Conservation (phyloP, 1,140 invertebrate species). For the Ceratosolen fusciceps region DNA sequence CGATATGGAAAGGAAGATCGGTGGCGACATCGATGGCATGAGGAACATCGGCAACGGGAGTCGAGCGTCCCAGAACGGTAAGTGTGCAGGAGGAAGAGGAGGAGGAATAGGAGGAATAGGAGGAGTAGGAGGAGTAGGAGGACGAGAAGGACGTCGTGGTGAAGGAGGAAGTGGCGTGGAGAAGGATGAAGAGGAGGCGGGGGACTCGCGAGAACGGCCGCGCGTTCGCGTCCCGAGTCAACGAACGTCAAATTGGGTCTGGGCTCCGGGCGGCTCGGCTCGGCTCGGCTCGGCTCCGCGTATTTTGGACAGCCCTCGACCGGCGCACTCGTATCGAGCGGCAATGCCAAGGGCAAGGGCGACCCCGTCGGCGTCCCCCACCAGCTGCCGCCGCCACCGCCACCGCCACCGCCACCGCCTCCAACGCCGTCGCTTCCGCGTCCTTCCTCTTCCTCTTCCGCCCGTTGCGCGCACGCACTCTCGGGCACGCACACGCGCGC, state of each 20-base stretch:
- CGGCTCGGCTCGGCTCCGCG: neutral
- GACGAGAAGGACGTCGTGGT: neutral
- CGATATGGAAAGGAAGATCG: no score
- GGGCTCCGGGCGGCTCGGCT: slow-evolving; percentile 25
- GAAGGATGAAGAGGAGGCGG: no score
- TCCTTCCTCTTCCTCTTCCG: slow-evolving; percentile 61
- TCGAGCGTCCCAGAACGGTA: no score
- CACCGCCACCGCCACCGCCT: neutral
- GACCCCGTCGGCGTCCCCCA: slow-evolving; percentile 53
- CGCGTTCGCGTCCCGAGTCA: slow-evolving; percentile 32
- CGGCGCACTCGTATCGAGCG: slow-evolving; percentile 70
- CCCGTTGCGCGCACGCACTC: slow-evolving; percentile 33
- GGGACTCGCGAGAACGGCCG: neutral
- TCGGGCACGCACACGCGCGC: neutral
- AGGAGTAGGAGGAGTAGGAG: neutral
- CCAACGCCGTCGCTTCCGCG: no score
- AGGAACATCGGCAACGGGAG: neutral
- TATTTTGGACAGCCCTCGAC: slow-evolving; percentile 68
- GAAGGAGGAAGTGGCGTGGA: neutral
- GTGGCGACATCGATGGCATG: neutral
- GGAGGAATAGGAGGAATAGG: neutral
- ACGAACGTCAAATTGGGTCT: slow-evolving; percentile 59
- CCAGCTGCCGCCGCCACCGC: neutral
- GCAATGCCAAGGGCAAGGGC: slow-evolving; percentile 73
- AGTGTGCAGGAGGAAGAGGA: neutral